Evolutionary conservation across 2,113 vertebrate species (phyloP).

Genomic region (Monopterus albus): DNA sequence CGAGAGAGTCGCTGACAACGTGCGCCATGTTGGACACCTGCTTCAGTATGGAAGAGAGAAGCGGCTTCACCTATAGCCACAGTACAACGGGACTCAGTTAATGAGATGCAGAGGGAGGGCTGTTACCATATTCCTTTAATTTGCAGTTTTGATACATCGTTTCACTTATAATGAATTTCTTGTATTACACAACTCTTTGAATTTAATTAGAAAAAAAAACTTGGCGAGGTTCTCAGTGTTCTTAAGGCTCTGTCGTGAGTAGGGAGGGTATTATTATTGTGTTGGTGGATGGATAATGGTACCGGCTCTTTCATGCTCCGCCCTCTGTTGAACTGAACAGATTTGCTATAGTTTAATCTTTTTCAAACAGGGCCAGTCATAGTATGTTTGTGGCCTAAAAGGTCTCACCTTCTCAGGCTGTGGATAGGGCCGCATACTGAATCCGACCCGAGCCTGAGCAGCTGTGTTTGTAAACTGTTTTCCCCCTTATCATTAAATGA

Average conservation of each 20-base stretch:
- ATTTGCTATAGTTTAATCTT: no score
- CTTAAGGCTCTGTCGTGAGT: no score
- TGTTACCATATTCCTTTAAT: slow-evolving; percentile 43
- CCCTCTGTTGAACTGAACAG: no score
- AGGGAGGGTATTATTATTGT: background rate
- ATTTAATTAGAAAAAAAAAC: no score
- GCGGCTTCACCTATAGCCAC: slow-evolving; percentile 82
- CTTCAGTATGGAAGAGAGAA: slow-evolving; percentile 87
- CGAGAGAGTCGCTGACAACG: slow-evolving; percentile 85
- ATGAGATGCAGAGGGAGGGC: slow-evolving; percentile 82
- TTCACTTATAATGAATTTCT: no score
- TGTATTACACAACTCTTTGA: no score
- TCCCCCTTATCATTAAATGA: no score
- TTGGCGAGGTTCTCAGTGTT: no score
- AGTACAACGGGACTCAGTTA: slow-evolving; percentile 72
- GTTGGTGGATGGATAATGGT: background rate
- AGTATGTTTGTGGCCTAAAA: background rate
- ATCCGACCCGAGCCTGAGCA: no score
- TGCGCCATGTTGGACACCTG: slow-evolving; percentile 97
- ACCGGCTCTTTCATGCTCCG: no score
- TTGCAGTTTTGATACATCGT: slow-evolving; percentile 3
- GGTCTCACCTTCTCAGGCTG: background rate
- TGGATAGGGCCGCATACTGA: no score
- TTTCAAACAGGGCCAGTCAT: background rate
- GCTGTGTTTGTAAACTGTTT: no score